Percentiles rank a stretch among this genome's conserved stretches.
phyloP scores from a whole-genome alignment of 2,888 invertebrate genomes.

The Drosophila anomelani region DNA sequence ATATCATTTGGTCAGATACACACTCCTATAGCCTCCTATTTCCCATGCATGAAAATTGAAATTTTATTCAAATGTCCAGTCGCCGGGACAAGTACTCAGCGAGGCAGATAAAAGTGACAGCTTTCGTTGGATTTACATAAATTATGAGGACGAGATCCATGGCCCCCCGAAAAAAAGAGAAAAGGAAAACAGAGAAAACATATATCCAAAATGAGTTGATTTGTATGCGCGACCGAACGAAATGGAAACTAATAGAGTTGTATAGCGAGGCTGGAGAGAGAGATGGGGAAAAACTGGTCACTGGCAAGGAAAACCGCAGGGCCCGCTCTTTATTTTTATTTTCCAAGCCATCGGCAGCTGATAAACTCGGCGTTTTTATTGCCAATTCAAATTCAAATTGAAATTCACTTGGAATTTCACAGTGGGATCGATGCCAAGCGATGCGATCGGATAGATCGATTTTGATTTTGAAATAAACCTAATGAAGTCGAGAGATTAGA shows the following conservation, averaged over 20 bases:
- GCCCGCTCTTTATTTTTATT: constrained; percentile 14
- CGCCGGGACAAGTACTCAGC: constrained; percentile 42
- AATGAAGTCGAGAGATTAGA: constrained; percentile 36
- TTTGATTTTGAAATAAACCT: constrained; percentile 26
- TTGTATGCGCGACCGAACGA: constrained; percentile 61
- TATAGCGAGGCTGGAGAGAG: constrained; percentile 64
- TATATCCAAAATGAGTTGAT: constrained; percentile 67
- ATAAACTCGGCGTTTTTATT: constrained; percentile 73
- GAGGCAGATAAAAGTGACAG: constrained; percentile 42
- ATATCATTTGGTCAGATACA: constrained; percentile 30
- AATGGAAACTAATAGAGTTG: constrained; percentile 74
- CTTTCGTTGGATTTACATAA: constrained; percentile 67
- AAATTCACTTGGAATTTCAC: constrained; percentile 36
- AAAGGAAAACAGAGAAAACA: background rate
- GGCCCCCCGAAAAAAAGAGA: constrained; percentile 25
- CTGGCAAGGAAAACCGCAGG: constrained; percentile 27
- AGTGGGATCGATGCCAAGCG: constrained; percentile 22
- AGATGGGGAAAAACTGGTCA: constrained; percentile 51
- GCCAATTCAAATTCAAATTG: constrained; percentile 72
- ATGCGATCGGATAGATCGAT: constrained; percentile 22
- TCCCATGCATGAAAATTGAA: constrained; percentile 69
- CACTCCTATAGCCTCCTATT: background rate
- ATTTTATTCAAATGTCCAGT: constrained; percentile 68
- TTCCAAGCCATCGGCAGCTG: constrained; percentile 63
- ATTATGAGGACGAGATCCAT: constrained; percentile 56